Evolutionary conservation across 2,113 vertebrate species (phyloP), one percentile per base, ranked within the genome.

Genomic region (Ailuropoda melanoleuca): DNA sequence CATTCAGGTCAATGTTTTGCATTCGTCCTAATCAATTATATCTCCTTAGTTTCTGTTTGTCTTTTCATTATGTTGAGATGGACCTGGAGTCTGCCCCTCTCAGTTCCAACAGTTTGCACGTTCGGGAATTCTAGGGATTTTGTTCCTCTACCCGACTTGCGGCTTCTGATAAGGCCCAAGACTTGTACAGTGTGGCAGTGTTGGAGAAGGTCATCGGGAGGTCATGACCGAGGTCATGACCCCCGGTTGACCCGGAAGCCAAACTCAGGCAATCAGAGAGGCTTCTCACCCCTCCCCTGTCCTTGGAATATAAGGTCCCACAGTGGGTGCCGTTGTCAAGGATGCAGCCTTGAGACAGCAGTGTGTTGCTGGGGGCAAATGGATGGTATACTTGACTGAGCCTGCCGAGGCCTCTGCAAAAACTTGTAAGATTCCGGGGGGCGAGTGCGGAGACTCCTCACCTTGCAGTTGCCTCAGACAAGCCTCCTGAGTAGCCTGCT

Each of bases 121-220:
- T 85, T 92, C 29, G 58, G 60, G 74, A 23, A 77, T 19, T 18
- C 66, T 68, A 68, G 66, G 88, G 43, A 37, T 72, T 90, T 83
- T 14, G 8, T 46, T 31, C 34, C 13, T 77, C 34, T 37, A 7
- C 10, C 19, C n/a, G 92, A 23, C 46, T 39, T 55, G 17, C 56
- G 18, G 48, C 66, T 83, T 39, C 55, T 29, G 29, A 62, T 31
- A 43, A 18, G 8, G 31, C 48, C 31, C 14, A 31, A 56, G 26
- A 72, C 70, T 48, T 74, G 0, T 8, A 68, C 29, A 18, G 29
- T 19, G 5, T 34, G 18, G 34, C 62, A 55, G 48, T 34, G 7
- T 68, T 55, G 26, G 46, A 53, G 34, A 26, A 39, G 60, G 60
- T 55, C 60, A 31, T 55, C 18, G 9, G 55, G 75, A 55, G n/a